Conservation (phyloP, 2,797 vertebrate species). For the Chrosomus eos region DNA sequence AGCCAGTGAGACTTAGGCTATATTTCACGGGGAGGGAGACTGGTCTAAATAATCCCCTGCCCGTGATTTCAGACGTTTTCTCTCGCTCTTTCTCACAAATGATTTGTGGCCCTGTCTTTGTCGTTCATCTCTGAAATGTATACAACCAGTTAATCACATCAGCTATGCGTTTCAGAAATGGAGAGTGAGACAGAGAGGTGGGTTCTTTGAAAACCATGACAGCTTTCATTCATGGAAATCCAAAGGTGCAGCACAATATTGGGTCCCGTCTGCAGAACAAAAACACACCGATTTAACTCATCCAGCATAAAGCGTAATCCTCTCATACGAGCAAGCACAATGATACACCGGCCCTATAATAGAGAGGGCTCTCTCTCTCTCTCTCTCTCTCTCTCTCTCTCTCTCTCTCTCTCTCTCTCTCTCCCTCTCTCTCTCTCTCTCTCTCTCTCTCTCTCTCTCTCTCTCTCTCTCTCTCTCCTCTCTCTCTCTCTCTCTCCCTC, state of each 20-base stretch:
- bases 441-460: constrained; percentile 36
- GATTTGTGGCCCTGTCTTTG: constrained; percentile 13
- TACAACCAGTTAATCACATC: constrained; percentile 26
- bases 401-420: constrained; percentile 33
- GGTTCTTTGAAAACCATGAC: constrained; percentile 11
- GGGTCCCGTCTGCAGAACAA: neutral
- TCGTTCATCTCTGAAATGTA: neutral
- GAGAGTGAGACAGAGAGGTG: constrained; percentile 23
- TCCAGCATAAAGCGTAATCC: constrained; percentile 41
- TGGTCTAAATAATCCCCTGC: constrained; percentile 29
- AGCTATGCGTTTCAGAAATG: neutral
- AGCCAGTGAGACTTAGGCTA: neutral
- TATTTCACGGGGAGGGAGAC: neutral
- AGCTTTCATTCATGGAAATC: constrained; percentile 40
- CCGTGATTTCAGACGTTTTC: neutral
- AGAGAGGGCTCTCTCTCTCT: constrained; percentile 46
- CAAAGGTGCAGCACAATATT: neutral
- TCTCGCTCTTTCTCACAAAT: neutral
- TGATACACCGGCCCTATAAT: neutral
- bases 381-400: constrained; percentile 29
- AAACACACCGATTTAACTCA: constrained; percentile 40
- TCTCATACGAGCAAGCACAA: constrained; percentile 23
- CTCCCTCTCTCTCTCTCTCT: constrained; percentile 22
- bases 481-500: constrained; percentile 31
- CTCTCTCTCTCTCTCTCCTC: constrained; percentile 36